Evolutionary conservation across 2,797 vertebrate genomes (phyloP), one percentile per base, ranked within the genome.

Genomic region (Pantherophis alleghaniensis): DNA sequence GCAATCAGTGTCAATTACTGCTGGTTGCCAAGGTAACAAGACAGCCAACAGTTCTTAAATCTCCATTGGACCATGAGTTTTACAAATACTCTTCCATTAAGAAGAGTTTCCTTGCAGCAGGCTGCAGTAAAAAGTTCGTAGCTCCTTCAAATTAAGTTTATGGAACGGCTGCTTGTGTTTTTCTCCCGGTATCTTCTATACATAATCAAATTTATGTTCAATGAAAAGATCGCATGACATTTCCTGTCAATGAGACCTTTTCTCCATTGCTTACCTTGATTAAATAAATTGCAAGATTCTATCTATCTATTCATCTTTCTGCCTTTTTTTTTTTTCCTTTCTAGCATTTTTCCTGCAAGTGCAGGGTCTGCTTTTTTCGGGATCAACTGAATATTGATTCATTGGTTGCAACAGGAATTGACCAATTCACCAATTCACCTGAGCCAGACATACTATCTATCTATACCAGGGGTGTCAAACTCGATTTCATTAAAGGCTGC

Each of bases 1-100:
- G 97, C 97, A 97, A 97, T 98, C 98, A 97, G 97, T 96, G 97
- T 97, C 96, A 91, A 97, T 98, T 97, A 97, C 96, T 93, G 93
- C 92, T 93, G 92, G 97, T 98, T 97, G 95, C 97, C 96, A 97
- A 96, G 92, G 97, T 92, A 98, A 98, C 97, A 28, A 95, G 96
- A 95, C 94, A 96, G 96, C 96, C 96, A 96, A 97, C 93, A 89
- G 93, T 97, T 97, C 97, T 97, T 95, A 97, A 97, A 96, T 98
- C 96, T 97, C 97, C 96, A 96, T 97, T 97, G 97, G 97, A 97
- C 95, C 95, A 96, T 96, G 96, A 97, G 96, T 97, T 97, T 96
- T 94, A 97, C 92, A 97, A 97, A 97, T 94, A 96, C 91, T 83
- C 18, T 89, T 93, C 89, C 91, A 94, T 95, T 96, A 94, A 91